Evolutionary conservation across 2,888 invertebrate species (phyloP), one percentile per base, ranked within the genome.

Genomic region (Timandra comae): DNA sequence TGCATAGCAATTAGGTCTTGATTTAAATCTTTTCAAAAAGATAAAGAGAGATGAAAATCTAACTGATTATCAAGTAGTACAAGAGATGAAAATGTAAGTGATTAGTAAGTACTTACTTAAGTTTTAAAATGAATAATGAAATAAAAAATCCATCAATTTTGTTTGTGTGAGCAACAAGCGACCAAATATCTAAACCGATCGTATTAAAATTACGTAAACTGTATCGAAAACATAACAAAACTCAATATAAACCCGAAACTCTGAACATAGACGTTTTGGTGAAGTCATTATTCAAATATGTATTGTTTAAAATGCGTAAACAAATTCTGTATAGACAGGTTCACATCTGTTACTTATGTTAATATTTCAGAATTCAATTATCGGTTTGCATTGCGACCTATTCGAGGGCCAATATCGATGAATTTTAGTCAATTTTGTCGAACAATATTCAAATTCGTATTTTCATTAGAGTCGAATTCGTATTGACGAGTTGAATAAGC

Each of bases 361-460:
- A 66, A 68, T 68, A 62, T 63, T 60, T 56, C 54, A 61, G 58
- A 51, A 69, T 66, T 72, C 68, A 67, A 68, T 73, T 69, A 68
- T 62, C 54, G 55, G 55, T 38, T 43, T 52, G 46, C 49, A 43
- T 42, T 51, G 48, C 36, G 33, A 47, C 43, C 46, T 58, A 57
- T 53, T 52, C 52, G 53, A 54, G 46, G 55, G 47, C 57, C 52
- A 60, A 56, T 57, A 56, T 52, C 49, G 52, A 56, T 62, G 54
- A 55, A 66, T 64, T 69, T 66, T 57, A 65, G 52, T 63, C 55
- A 60, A 72, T 69, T 68, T 61, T 56, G 63, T 66, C 59, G 57
- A 61, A 55, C 64, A 65, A 63, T 76, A 75, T 78, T 77, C 69
- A 71, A 75, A 77, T 76, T 68, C 45, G 50, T 56, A 59, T 66